Conservation (phyloP, 2,113 vertebrate genomes). For the Microcebus tavaratra region DNA sequence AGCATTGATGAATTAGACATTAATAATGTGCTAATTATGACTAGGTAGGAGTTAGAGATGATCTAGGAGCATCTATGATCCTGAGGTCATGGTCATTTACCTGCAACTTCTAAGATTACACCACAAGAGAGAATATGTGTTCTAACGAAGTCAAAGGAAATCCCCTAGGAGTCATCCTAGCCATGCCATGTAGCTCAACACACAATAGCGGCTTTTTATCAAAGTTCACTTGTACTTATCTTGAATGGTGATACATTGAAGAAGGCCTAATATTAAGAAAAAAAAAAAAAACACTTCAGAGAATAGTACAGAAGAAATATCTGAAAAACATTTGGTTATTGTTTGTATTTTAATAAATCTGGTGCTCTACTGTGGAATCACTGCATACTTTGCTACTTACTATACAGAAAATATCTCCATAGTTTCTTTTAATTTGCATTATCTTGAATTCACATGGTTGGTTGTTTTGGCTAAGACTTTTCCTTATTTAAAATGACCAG, state of each 20-base stretch:
- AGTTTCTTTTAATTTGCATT: background rate
- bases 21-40: background rate
- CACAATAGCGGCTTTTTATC: slow-evolving; percentile 59
- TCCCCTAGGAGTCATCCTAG: slow-evolving; percentile 52
- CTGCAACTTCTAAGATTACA: slow-evolving; percentile 64
- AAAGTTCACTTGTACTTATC: slow-evolving; percentile 11
- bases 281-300: background rate
- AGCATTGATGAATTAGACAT: slow-evolving; percentile 7
- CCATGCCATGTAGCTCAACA: slow-evolving; percentile 1
- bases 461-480: background rate
- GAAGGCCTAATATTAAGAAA: background rate
- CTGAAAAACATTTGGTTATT: slow-evolving; percentile 26
- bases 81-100: slow-evolving; percentile 52
- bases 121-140: slow-evolving; percentile 35
- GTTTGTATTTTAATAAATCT: slow-evolving; percentile 41
- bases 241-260: background rate
- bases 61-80: slow-evolving; percentile 20
- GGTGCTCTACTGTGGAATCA: background rate
- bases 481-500: slow-evolving; percentile 35
- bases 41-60: slow-evolving; percentile 37
- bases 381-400: background rate
- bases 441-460: background rate
- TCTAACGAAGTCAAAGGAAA: slow-evolving; percentile 56
- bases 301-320: background rate
- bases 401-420: background rate